These are phyloP conservation scores for Vombatus ursinus DNA, from an alignment of 2,113 vertebrate species.

Conservation along the genomic window DNA sequence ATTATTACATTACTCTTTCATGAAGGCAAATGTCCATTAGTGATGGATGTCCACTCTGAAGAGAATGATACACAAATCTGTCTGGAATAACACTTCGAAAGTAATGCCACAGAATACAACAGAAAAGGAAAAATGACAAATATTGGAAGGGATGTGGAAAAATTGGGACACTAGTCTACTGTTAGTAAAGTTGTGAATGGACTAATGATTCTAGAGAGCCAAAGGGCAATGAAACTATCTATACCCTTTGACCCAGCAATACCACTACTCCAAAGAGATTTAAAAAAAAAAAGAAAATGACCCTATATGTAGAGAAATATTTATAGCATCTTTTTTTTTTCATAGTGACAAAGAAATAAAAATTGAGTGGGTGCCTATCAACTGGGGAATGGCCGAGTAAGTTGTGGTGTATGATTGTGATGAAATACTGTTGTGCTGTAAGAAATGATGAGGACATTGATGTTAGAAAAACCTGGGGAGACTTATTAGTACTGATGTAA, in stretches of 20 bases:
- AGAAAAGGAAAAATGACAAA: background rate
- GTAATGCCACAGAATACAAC: background rate
- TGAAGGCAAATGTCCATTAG: conserved; percentile 18
- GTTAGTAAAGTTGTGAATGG: background rate
- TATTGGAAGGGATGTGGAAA: background rate
- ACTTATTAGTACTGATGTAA: background rate
- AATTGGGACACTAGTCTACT: background rate
- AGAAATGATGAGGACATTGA: background rate
- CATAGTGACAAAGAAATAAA: background rate
- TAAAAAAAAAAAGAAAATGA: too few relatives aligned
- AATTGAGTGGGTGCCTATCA: background rate
- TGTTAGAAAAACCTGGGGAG: background rate
- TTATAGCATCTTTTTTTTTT: background rate
- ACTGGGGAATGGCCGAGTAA: background rate
- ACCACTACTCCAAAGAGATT: background rate
- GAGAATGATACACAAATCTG: conserved; percentile 1
- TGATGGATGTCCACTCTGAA: background rate
- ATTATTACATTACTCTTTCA: background rate
- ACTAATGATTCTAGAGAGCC: background rate
- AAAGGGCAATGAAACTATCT: too few relatives aligned
- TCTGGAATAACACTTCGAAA: conserved; percentile 47
- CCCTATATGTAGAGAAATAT: background rate
- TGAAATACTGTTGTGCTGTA: background rate
- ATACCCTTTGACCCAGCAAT: too few relatives aligned
- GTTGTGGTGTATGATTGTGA: background rate